Evolutionary conservation across 35 echinoderm and acorn worm genomes (phyloP).

Genomic region (Patiria miniata): DNA sequence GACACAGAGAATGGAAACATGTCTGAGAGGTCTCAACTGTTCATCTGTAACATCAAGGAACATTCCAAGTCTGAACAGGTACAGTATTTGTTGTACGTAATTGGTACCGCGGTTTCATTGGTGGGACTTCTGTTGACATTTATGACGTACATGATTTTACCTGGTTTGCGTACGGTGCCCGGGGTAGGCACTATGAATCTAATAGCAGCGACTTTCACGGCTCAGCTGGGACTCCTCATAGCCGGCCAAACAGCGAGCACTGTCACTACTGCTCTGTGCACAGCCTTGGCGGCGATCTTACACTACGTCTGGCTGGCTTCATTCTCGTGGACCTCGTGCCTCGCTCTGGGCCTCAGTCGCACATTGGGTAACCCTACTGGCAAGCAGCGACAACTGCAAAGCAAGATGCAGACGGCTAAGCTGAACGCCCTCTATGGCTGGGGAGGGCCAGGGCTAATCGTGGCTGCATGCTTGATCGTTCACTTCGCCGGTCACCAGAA

Average conservation of each 20-base stretch:
- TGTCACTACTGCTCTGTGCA: not conserved
- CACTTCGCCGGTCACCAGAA: conserved; percentile 9
- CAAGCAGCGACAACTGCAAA: not conserved
- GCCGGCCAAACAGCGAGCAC: not conserved
- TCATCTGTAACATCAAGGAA: not conserved
- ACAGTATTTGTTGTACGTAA: conserved; percentile 9
- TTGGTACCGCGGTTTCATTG: conserved; percentile 43
- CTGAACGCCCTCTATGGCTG: conserved; percentile 20
- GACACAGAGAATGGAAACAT: not conserved
- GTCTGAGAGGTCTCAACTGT: not conserved
- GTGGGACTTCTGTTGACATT: conserved; percentile 51
- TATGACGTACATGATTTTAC: conserved; percentile 50
- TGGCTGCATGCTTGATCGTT: not conserved
- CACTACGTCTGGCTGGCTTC: conserved; percentile 66
- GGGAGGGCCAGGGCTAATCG: not conserved
- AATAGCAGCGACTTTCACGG: conserved; percentile 31
- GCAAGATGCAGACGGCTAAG: not conserved
- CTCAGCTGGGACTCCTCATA: conserved; percentile 45
- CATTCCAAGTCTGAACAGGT: not conserved
- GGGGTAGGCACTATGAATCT: conserved; percentile 63
- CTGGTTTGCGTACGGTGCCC: conserved; percentile 43
- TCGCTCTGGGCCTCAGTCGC: conserved; percentile 57
- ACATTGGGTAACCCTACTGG: conserved; percentile 32
- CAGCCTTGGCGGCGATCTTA: not conserved
- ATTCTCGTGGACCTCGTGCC: conserved; percentile 59